These are phyloP conservation scores for Tetanocera ferruginea DNA, from an alignment of 2,888 invertebrate genomes.

Conservation along the genomic window DNA sequence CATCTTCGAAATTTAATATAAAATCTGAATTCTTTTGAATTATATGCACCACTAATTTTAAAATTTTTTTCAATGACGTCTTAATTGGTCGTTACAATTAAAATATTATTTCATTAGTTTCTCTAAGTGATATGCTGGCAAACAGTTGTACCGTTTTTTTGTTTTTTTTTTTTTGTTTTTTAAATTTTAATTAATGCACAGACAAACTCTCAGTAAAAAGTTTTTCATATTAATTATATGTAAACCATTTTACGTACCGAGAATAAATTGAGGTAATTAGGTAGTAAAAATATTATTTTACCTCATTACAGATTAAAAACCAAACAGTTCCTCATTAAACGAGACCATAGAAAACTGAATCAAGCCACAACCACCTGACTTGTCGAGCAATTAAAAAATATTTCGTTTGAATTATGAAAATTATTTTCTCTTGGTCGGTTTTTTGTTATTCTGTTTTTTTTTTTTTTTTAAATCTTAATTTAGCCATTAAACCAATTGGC, in stretches of 20 bases:
- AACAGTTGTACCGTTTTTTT: neutral
- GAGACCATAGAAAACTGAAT: slow-evolving; percentile 9
- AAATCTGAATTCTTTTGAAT: no score
- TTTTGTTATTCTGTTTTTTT: neutral
- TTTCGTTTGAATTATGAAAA: slow-evolving; percentile 36
- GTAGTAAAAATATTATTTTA: slow-evolving; percentile 66
- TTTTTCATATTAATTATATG: slow-evolving; percentile 40
- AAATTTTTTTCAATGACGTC: no score
- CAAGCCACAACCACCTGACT: slow-evolving; percentile 46
- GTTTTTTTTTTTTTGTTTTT: neutral
- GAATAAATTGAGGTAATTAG: slow-evolving; percentile 67
- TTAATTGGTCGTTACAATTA: no score
- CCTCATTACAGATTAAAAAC: slow-evolving; percentile 54
- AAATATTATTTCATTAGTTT: no score
- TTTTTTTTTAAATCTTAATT: slow-evolving; percentile 7
- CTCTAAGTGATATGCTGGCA: no score
- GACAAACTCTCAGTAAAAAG: no score
- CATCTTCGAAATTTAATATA: no score
- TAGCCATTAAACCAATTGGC: slow-evolving; percentile 29
- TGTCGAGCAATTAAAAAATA: slow-evolving; percentile 27
- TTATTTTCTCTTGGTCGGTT: slow-evolving; percentile 3
- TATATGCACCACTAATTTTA: no score
- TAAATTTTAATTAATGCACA: slow-evolving; percentile 8
- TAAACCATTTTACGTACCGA: slow-evolving; percentile 55
- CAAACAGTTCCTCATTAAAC: slow-evolving; percentile 14